These are phyloP conservation scores for Psittacus erithacus DNA, from an alignment of 2,113 vertebrate species.

Conservation along the genomic window DNA sequence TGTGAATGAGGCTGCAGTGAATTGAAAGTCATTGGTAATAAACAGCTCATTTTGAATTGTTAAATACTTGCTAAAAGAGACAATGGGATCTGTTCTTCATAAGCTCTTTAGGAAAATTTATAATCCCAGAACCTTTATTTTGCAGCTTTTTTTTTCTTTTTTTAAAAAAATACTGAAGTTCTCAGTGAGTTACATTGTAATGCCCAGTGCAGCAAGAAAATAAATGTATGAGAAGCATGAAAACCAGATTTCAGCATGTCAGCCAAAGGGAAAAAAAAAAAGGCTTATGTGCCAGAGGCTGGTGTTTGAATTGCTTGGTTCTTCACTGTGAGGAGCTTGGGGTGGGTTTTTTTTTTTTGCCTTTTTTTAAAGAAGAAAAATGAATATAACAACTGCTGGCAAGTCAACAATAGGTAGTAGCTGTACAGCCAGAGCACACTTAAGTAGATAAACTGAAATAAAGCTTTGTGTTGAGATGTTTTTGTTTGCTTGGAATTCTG, in stretches of 20 bases:
- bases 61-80: background rate
- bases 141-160: background rate
- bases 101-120: background rate
- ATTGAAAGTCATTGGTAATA: background rate
- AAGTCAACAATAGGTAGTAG: background rate
- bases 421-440: background rate
- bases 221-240: background rate
- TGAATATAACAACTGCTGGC: background rate
- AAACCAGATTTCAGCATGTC: background rate
- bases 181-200: background rate
- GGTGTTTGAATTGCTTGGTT: background rate
- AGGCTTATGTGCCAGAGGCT: background rate
- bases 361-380: background rate
- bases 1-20: background rate
- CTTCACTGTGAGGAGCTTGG: background rate
- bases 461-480: background rate
- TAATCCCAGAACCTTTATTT: background rate
- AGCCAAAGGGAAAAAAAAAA: background rate
- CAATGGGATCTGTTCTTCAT: background rate
- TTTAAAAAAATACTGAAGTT: background rate
- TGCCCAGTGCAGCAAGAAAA: background rate
- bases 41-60: background rate
- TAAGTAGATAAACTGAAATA: slow-evolving; percentile 25
- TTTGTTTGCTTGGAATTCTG: slow-evolving; percentile 12
- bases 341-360: rapidly evolving